Conservation (phyloP, 2,113 vertebrate genomes). For the Ophthalmolycus amberensis region DNA sequence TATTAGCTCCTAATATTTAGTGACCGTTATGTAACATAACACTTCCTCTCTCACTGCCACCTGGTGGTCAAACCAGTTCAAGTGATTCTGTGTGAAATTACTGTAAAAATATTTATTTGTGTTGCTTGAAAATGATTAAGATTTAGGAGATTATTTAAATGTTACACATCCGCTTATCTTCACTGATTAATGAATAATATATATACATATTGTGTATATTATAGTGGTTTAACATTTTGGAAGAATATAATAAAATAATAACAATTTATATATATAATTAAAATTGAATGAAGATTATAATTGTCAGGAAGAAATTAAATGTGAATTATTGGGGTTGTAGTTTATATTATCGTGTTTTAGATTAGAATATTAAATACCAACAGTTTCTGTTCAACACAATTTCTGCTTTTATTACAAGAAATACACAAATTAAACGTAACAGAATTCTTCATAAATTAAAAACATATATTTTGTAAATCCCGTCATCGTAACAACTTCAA, state of each 20-base stretch:
- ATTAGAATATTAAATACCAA: neutral
- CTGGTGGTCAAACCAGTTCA: conserved; percentile 27
- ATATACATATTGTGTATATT: too few species aligned
- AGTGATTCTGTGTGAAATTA: neutral
- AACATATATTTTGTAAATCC: neutral
- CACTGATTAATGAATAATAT: too few species aligned
- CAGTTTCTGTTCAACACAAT: neutral
- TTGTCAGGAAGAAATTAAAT: too few species aligned
- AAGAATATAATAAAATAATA: too few species aligned
- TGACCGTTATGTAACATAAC: conserved; percentile 51
- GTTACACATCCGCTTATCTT: too few species aligned
- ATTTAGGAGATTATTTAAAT: too few species aligned
- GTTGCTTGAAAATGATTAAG: too few species aligned
- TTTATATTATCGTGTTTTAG: neutral
- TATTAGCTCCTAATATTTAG: conserved; percentile 15
- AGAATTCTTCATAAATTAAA: conserved; percentile 17
- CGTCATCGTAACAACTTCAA: neutral
- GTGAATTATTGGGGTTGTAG: too few species aligned
- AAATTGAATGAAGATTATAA: too few species aligned
- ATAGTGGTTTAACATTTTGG: too few species aligned
- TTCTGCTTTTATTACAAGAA: conserved; percentile 26
- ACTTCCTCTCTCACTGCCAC: neutral
- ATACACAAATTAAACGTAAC: neutral
- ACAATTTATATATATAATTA: too few species aligned
- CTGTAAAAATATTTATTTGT: too few species aligned